These are phyloP conservation scores for Melipona quadrifasciata DNA, from an alignment of 1,140 invertebrate genomes.

Conservation along the genomic window DNA sequence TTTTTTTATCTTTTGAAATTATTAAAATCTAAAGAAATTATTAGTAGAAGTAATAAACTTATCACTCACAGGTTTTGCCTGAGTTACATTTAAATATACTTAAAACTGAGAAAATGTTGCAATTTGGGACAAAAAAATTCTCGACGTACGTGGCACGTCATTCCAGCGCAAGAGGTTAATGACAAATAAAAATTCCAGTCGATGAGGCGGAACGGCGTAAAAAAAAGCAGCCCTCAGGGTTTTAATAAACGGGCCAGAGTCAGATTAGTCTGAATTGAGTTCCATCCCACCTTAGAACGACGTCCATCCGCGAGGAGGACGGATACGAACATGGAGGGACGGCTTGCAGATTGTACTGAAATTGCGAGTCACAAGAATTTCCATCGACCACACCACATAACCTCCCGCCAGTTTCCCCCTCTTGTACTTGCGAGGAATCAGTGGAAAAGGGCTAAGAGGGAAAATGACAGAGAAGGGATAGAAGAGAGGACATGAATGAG, in stretches of 20 bases:
- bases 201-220: no score
- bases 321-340: not conserved
- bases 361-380: constrained; percentile 68
- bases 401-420: constrained; percentile 50
- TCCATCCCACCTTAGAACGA: constrained; percentile 30
- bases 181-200: not conserved
- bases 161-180: not conserved
- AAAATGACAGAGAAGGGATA: not conserved
- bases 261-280: constrained; percentile 73
- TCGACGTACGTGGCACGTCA: no score
- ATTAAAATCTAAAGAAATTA: no score
- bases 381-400: constrained; percentile 61
- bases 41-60: no score
- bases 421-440: not conserved
- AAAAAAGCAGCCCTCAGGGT: constrained; percentile 55
- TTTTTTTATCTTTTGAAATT: no score
- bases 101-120: no score
- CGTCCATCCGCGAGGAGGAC: constrained; percentile 10
- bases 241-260: constrained; percentile 55
- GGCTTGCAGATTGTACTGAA: constrained; percentile 69
- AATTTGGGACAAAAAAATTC: no score
- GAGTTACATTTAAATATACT: no score
- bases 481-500: no score
- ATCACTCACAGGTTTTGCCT: no score
- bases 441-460: not conserved